phyloP scores from a whole-genome alignment of 2,113 vertebrate species.

The Ibidorhyncha struthersii region DNA sequence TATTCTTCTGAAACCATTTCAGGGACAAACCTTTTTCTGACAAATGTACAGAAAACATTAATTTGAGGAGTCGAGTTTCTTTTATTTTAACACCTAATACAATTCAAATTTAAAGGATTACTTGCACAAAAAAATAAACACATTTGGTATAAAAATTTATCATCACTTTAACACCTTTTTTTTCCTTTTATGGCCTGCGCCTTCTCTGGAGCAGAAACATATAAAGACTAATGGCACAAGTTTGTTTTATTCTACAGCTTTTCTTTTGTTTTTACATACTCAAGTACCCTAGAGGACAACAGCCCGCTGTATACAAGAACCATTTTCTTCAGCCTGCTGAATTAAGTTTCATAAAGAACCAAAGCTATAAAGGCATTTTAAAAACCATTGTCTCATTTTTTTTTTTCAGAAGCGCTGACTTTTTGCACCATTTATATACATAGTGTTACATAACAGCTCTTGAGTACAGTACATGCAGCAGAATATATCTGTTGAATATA shows the following conservation, averaged over 20 bases:
- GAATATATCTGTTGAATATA: slow-evolving; percentile 80
- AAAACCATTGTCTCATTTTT: slow-evolving; percentile 75
- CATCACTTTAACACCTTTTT: slow-evolving; percentile 81
- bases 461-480: slow-evolving; percentile 83
- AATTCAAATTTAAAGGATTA: slow-evolving; percentile 84
- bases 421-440: slow-evolving; percentile 81
- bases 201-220: slow-evolving; percentile 83
- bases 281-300: slow-evolving; percentile 79
- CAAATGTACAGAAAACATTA: slow-evolving; percentile 63
- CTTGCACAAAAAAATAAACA: slow-evolving; percentile 88
- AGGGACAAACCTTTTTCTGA: not conserved
- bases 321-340: slow-evolving; percentile 86
- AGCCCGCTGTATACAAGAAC: slow-evolving; percentile 81
- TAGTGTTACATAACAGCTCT: slow-evolving; percentile 80
- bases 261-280: slow-evolving; percentile 76
- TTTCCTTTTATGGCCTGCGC: slow-evolving; percentile 69
- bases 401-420: slow-evolving; percentile 74
- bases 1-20: not conserved
- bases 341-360: slow-evolving; percentile 81
- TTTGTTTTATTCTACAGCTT: slow-evolving; percentile 75
- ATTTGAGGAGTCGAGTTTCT: slow-evolving; percentile 61
- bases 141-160: slow-evolving; percentile 89
- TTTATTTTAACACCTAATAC: slow-evolving; percentile 85
- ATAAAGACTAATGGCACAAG: slow-evolving; percentile 82
- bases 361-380: slow-evolving; percentile 83